These are phyloP conservation scores for Theocolax elegans DNA, from an alignment of 1,140 invertebrate genomes.

Conservation along the genomic window DNA sequence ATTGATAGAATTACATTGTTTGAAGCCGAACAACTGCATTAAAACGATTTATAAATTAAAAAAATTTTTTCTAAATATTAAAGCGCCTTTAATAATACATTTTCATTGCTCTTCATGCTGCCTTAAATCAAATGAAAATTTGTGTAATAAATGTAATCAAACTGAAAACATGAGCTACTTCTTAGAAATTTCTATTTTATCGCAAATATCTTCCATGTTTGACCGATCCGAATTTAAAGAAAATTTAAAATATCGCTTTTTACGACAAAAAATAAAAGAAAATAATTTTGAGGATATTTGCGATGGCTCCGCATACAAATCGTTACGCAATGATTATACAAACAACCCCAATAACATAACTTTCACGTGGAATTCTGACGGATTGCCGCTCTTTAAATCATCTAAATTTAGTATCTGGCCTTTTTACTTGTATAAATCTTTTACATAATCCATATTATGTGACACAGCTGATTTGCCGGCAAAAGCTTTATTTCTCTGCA, in stretches of 20 bases:
- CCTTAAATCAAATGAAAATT: too few relatives aligned
- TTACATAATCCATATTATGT: too few relatives aligned
- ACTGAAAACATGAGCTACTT: neutral
- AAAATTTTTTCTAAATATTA: too few relatives aligned
- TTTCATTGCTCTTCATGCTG: too few relatives aligned
- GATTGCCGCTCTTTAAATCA: neutral
- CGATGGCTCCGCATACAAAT: neutral
- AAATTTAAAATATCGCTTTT: neutral
- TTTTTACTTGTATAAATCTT: too few relatives aligned
- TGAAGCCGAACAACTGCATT: too few relatives aligned
- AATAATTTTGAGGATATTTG: neutral
- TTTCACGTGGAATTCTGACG: neutral
- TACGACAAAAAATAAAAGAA: neutral
- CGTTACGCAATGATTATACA: neutral
- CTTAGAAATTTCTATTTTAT: conserved; percentile 4
- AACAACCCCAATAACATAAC: neutral
- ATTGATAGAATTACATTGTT: too few relatives aligned
- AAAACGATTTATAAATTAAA: too few relatives aligned
- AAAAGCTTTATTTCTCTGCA: too few relatives aligned
- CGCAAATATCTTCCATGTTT: neutral
- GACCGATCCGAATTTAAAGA: neutral
- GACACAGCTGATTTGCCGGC: too few relatives aligned
- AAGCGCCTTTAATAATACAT: too few relatives aligned
- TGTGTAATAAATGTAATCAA: too few relatives aligned
- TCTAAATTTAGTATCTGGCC: neutral